phyloP scores from a whole-genome alignment of 1,140 invertebrate genomes.

The Trinorchestia longiramus region DNA sequence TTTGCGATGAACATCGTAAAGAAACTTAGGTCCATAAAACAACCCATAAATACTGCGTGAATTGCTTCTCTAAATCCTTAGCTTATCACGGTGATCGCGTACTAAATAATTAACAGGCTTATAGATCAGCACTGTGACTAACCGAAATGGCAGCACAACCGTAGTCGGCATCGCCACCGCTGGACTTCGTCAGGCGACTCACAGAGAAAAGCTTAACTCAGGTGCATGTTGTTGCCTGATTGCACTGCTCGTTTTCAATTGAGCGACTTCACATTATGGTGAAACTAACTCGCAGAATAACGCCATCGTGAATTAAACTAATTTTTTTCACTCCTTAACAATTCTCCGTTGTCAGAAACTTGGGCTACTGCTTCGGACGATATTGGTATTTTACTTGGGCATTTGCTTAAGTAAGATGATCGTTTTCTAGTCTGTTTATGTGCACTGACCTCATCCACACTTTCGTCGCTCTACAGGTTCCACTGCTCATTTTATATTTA shows the following conservation, averaged over 20 bases:
- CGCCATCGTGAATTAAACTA: background rate
- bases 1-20: constrained; percentile 38
- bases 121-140: constrained; percentile 42
- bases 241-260: background rate
- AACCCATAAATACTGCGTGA: constrained; percentile 42
- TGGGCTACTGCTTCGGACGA: background rate
- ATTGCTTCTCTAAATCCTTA: constrained; percentile 48
- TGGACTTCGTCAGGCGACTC: background rate
- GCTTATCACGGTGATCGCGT: constrained; percentile 44
- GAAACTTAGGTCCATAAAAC: constrained; percentile 40
- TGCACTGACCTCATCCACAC: background rate
- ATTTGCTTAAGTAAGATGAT: background rate
- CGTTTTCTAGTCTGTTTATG: background rate
- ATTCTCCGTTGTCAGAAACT: background rate
- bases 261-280: background rate
- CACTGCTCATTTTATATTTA: background rate
- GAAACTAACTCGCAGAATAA: background rate
- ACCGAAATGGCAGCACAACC: background rate
- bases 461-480: background rate
- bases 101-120: constrained; percentile 46
- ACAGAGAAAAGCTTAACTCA: background rate
- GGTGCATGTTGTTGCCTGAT: background rate
- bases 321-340: background rate
- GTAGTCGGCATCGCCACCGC: background rate
- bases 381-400: background rate